Conservation (phyloP, 2,888 invertebrate genomes). For the Pheosia tremula region DNA sequence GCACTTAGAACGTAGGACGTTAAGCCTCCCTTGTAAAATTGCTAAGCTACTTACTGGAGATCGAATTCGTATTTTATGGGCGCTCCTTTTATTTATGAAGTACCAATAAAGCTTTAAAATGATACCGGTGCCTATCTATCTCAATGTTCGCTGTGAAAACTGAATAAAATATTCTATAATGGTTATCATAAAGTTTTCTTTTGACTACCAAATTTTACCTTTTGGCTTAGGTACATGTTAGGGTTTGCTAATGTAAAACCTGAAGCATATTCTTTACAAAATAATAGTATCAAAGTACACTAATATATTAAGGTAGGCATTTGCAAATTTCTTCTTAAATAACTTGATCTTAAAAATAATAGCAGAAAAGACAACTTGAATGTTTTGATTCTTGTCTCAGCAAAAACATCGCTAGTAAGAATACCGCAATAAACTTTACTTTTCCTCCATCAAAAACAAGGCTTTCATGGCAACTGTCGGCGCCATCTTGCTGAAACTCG, state of each 20-base stretch:
- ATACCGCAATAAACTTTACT: conserved; percentile 42
- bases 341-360: too few species aligned
- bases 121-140: conserved; percentile 5
- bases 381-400: neutral
- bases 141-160: conserved; percentile 3
- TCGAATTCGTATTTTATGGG: conserved; percentile 51
- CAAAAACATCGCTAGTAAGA: conserved; percentile 15
- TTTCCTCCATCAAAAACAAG: conserved; percentile 38
- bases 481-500: conserved; percentile 69
- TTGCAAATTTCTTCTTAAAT: too few species aligned
- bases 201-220: neutral
- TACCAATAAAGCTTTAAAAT: conserved; percentile 26
- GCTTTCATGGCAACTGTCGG: conserved; percentile 46
- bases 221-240: neutral
- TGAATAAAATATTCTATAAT: neutral
- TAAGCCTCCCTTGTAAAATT: conserved; percentile 68
- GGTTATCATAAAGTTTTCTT: neutral
- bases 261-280: too few species aligned
- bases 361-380: too few species aligned
- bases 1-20: conserved; percentile 45
- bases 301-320: too few species aligned
- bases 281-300: too few species aligned
- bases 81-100: conserved; percentile 18
- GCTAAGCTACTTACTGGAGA: conserved; percentile 70
- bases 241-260: too few species aligned